A percentile compares a stretch with the other conserved stretches of the same genome.
phyloP scores from a whole-genome alignment of 2,113 vertebrate genomes.

The Lepus europaeus region DNA sequence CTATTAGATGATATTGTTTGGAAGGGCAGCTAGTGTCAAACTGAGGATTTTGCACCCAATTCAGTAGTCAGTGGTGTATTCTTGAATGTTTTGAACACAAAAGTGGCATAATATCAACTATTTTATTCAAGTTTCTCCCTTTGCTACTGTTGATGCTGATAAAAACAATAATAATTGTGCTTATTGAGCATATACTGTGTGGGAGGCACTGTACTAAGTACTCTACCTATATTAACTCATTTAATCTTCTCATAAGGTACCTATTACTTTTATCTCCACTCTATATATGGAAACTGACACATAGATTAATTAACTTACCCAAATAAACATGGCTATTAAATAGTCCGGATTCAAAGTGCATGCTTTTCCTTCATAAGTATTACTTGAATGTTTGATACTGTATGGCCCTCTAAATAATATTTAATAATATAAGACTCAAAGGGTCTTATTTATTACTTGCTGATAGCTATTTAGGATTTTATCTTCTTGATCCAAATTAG shows the following conservation, averaged over 20 bases:
- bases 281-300: background rate
- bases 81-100: conserved; percentile 12
- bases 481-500: conserved; percentile 49
- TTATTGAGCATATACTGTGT: background rate
- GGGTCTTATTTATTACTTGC: background rate
- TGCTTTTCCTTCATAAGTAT: background rate
- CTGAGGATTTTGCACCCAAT: conserved; percentile 12
- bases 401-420: conserved; percentile 5
- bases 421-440: background rate
- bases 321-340: background rate
- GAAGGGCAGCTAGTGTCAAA: conserved; percentile 6
- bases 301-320: background rate
- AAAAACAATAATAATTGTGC: background rate
- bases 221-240: background rate
- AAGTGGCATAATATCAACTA: background rate
- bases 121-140: conserved; percentile 9
- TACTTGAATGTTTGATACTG: background rate
- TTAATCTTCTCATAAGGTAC: background rate
- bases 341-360: background rate
- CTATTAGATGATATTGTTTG: conserved; percentile 2
- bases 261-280: background rate
- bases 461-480: background rate
- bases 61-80: background rate
- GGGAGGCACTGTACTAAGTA: background rate
- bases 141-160: background rate